Evolutionary conservation across 2,113 vertebrate genomes (phyloP).

Genomic region (Periophthalmodon schlosseri): DNA sequence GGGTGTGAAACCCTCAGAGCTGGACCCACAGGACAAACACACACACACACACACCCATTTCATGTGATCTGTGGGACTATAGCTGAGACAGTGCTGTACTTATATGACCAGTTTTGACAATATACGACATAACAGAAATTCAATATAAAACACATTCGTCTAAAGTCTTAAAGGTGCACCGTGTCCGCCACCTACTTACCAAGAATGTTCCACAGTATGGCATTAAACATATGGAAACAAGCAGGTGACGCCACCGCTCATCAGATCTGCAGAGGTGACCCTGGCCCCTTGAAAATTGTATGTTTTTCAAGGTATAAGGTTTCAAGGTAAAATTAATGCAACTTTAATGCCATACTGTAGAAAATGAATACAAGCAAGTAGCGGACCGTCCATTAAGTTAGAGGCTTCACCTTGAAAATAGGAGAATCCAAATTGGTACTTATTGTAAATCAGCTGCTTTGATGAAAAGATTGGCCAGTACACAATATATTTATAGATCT

Average conservation of each 20-base stretch:
- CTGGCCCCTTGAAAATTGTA: no score
- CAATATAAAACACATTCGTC: no score
- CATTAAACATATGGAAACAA: background rate
- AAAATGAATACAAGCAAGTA: no score
- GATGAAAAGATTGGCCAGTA: no score
- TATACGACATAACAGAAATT: no score
- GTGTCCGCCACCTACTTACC: background rate
- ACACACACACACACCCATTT: background rate
- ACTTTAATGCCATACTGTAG: background rate
- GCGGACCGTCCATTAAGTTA: no score
- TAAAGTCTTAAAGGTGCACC: background rate
- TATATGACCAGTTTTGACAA: background rate
- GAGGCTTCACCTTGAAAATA: background rate
- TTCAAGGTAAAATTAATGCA: no score
- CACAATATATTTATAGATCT: no score
- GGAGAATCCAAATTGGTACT: no score
- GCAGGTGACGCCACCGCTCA: background rate
- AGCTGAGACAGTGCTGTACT: background rate
- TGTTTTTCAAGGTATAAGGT: no score
- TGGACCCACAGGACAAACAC: constrained; percentile 61
- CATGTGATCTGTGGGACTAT: background rate
- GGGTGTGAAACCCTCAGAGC: constrained; percentile 39
- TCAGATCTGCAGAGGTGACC: background rate
- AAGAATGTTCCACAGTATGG: background rate
- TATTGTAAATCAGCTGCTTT: no score